Evolutionary conservation across 2,113 vertebrate species (phyloP), one percentile per base, ranked within the genome.

Genomic region (Carassius gibelio): DNA sequence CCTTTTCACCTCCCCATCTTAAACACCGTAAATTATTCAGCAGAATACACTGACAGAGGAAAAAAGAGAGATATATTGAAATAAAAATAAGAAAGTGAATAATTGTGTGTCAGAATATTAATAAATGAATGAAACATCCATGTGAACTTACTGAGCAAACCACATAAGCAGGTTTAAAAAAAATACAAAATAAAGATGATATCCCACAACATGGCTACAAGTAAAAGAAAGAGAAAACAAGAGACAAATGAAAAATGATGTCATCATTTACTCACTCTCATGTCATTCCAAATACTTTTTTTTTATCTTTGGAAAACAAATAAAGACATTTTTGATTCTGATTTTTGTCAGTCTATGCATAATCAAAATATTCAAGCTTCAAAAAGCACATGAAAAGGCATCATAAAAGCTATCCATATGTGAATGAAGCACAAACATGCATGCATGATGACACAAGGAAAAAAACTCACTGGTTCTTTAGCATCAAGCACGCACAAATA

Each of bases 21-120:
- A 87, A 84, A 79, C n/a, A 42, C 8, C 5, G 68, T 57, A 23
- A 66, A 84, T 75, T 80, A 75, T 87, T 84, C 36, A 84, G 62
- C 4, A 52, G 42, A 38, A 38, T 42, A 26, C 50, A 21, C 23
- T 76, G 23, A 64, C 48, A 11, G 4, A 77, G 26, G 36, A 14
- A 77, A 9, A 45, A 36, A 75, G 13, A 64, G 14, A 17, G 68
- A 10, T 6, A 72, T 9, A 74, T 36, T 42, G 66, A 52, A 81
- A 80, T 36, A 8, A 79, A 21, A 34, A 23, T 1, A 52, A 50
- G 52, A 55, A 50, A 71, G 17, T 23, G 14, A 68, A 68, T 38
- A 36, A 34, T 15, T 11, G 2, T 45, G 71, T 21, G 9, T 66
- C 1, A 34, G 61, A 38, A 76, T 36, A 68, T 7, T 61, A 78